Evolutionary conservation across 92 coral and sea anemone genomes (phyloP).

Genomic region (Blastomussa wellsi): DNA sequence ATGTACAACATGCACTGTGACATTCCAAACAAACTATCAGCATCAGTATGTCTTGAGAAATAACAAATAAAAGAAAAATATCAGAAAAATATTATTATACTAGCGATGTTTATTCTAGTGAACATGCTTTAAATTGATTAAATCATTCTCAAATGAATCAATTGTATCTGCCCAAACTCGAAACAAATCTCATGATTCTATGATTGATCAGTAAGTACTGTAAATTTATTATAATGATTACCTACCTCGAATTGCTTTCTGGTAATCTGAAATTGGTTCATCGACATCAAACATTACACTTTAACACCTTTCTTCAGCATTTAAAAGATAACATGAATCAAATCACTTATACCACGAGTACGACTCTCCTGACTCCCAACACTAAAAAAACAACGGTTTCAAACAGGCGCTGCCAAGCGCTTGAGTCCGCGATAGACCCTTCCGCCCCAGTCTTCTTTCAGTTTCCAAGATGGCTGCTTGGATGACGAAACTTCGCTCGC

Average conservation of each 20-base stretch:
- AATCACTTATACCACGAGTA: too few species aligned
- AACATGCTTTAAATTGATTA: too few species aligned
- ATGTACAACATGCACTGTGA: too few species aligned
- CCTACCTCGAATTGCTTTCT: conserved; percentile 76
- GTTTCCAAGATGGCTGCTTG: conserved; percentile 70
- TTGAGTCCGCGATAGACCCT: conserved; percentile 55
- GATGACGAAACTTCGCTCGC: conserved; percentile 44
- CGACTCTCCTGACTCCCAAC: too few species aligned
- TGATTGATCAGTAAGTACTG: too few species aligned
- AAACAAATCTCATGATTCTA: too few species aligned
- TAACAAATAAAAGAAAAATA: too few species aligned
- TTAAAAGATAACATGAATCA: not conserved
- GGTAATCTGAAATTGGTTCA: conserved; percentile 75
- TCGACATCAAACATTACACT: conserved; percentile 73
- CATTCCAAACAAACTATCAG: too few species aligned
- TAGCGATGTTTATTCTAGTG: too few species aligned
- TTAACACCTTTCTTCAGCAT: not conserved
- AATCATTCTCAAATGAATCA: too few species aligned
- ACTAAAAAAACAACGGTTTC: conserved; percentile 26
- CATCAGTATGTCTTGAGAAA: too few species aligned
- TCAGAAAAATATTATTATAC: too few species aligned
- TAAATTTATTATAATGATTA: not conserved
- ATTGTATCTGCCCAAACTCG: not conserved
- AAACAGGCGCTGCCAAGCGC: conserved; percentile 5
- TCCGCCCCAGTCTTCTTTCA: conserved; percentile 31